Base-by-base conservation (phyloP, 2,797 vertebrate species). In the Ctenosaura bakeri region DNA sequence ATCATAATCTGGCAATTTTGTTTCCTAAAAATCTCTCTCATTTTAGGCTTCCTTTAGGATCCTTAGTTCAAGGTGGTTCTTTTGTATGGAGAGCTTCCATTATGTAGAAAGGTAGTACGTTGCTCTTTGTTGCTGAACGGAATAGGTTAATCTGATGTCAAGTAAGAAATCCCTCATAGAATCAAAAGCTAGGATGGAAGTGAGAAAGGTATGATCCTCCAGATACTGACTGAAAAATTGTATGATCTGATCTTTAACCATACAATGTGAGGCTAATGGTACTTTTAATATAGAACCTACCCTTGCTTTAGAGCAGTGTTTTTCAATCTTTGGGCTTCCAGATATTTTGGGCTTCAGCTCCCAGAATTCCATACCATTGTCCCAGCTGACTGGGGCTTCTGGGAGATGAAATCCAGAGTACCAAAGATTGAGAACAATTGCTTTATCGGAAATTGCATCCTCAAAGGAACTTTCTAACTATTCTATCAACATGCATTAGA, bases 11-110 rank as follows among this genome's bases (percentile, higher is more conserved):
- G 18, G 59, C 35, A 64, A 18, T 52, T 73, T 73, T 52, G 56
- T 66, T 89, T 89, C 13, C 38, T 50, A 77, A 35, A 84, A 77
- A 35, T 22, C 46, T 42, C 24, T 32, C 13, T 77, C 26, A 38
- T 6, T 12, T 16, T 56, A 56, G 38, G 38, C 56, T 81, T 88
- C 87, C n/a, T n/a, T 88, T 88, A 73, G 35, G n/a, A 20, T 86
- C 18, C 14, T 50, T 84, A 52, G 14, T 14, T 50, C 22, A 18
- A 64, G 62, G 20, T 64, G 20, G 20, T 64, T 64, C 52, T 52
- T 52, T 52, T 52, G 52, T 52, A 52, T 7, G 6, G 46, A 69
- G 24, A 1, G 9, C 13, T 62, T 50, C 26, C 66, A 0, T 29
- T 26, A 46, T 84, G 13, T 69, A 29, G 66, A 85, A 85, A 16